phyloP scores from a whole-genome alignment of 2,888 invertebrate genomes.

The Meteorus colon region DNA sequence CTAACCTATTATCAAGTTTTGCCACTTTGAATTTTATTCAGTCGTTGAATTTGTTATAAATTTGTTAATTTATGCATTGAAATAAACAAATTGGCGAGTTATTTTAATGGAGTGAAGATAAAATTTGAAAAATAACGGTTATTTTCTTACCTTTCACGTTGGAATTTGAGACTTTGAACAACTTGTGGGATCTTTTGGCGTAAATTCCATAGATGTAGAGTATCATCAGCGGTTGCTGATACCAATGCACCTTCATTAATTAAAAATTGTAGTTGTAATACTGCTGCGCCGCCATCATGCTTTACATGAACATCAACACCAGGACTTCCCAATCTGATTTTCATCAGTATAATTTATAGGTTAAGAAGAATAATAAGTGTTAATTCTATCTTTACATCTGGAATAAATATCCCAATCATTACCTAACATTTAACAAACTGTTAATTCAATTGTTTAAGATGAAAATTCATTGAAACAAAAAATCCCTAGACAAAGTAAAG shows the following conservation, averaged over 20 bases:
- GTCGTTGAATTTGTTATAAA: not conserved
- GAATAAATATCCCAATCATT: too few relatives aligned
- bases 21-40: not conserved
- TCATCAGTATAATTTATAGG: conserved; percentile 1
- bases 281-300: conserved; percentile 87
- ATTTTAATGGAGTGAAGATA: not conserved
- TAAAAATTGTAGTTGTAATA: conserved; percentile 94
- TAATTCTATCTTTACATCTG: not conserved
- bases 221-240: conserved; percentile 96
- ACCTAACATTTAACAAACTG: too few relatives aligned
- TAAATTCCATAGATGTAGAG: conserved; percentile 98
- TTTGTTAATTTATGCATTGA: conserved; percentile 13
- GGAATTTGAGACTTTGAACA: conserved; percentile 97
- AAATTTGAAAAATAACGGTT: not conserved
- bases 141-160: conserved; percentile 87
- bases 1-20: not conserved
- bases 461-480: too few relatives aligned
- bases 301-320: conserved; percentile 96
- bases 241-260: conserved; percentile 98
- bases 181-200: conserved; percentile 95
- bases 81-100: not conserved
- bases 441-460: too few relatives aligned
- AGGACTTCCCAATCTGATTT: conserved; percentile 91
- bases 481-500: too few relatives aligned
- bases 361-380: conserved; percentile 42